Evolutionary conservation across 2,113 vertebrate genomes (phyloP).

Genomic region (Pomatostomus ruficeps): DNA sequence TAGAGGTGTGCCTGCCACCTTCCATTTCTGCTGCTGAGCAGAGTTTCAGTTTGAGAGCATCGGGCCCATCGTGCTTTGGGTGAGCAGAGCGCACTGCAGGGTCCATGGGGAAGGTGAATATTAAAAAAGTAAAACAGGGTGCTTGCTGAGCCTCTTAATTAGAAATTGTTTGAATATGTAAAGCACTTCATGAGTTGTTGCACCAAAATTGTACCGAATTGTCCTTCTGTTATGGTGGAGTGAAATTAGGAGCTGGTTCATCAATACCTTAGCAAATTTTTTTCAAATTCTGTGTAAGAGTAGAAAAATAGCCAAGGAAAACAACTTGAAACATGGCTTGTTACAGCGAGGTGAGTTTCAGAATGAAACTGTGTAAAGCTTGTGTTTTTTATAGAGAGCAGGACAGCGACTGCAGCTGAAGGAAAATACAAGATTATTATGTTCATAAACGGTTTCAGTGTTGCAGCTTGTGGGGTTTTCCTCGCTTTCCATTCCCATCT

Average conservation of each 20-base stretch:
- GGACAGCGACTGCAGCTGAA: rapidly evolving
- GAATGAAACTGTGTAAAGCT: neutral
- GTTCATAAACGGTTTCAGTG: neutral
- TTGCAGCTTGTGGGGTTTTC: neutral
- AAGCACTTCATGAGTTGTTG: neutral
- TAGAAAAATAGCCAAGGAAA: neutral
- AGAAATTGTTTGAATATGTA: neutral
- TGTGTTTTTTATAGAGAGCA: neutral
- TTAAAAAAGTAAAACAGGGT: neutral
- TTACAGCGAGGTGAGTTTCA: neutral
- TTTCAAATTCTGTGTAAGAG: neutral
- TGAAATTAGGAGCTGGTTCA: neutral
- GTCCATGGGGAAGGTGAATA: neutral
- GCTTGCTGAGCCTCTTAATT: neutral
- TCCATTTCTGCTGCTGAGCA: neutral
- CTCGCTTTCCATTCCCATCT: rapidly evolving
- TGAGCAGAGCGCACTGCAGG: neutral
- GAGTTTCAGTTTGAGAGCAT: neutral
- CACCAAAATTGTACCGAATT: neutral
- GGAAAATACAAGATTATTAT: neutral
- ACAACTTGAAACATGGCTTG: neutral
- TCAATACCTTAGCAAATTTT: neutral
- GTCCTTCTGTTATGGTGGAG: neutral
- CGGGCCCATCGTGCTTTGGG: neutral
- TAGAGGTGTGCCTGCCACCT: neutral